Evolutionary conservation across 1,140 invertebrate species (phyloP).

Genomic region (Bombyx mori): ASM3026992v2 NC_085113.1:125001-125500

Average conservation of each 20-base stretch:
- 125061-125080: conserved; percentile 3
- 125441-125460: conserved; percentile 81
- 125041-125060: not conserved
- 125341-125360: conserved; percentile 45
- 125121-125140: no score
- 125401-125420: conserved; percentile 71
- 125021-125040: no score
- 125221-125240: not conserved
- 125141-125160: no score
- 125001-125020: not conserved
- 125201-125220: not conserved
- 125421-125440: conserved; percentile 76
- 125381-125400: conserved; percentile 70
- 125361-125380: conserved; percentile 63
- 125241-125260: conserved; percentile 66
- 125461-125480: conserved; percentile 73
- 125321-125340: conserved; percentile 50
- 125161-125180: no score
- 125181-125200: no score
- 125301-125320: conserved; percentile 76
- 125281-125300: conserved; percentile 76
- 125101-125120: no score
- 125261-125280: conserved; percentile 66
- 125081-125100: no score
- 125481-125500: no score